These are phyloP conservation scores for Cuniculus paca DNA, from an alignment of 2,797 vertebrate species.

Conservation along the genomic window DNA sequence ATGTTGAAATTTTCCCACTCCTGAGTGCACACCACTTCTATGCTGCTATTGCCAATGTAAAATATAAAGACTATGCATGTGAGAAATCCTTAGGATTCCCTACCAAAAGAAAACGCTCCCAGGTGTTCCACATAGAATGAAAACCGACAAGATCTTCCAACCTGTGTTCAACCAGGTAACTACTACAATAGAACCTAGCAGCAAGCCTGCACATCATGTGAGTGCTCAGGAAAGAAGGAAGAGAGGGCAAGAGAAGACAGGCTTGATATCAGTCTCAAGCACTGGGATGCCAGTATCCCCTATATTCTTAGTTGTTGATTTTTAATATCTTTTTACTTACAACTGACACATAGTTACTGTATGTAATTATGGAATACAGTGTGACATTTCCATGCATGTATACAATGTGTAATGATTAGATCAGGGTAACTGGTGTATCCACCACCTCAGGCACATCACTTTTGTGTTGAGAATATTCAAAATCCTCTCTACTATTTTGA, in stretches of 20 bases:
- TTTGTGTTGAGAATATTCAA: neutral
- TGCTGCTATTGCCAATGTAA: neutral
- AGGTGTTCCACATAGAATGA: neutral
- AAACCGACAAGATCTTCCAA: neutral
- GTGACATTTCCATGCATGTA: neutral
- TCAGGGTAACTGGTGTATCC: neutral
- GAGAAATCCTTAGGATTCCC: neutral
- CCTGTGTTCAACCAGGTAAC: neutral
- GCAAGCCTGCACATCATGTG: rapidly evolving
- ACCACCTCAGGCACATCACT: neutral
- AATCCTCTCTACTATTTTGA: neutral
- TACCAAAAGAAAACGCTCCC: neutral
- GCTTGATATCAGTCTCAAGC: neutral
- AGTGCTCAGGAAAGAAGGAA: neutral
- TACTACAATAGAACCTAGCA: neutral
- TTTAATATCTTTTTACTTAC: neutral
- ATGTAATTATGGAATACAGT: neutral
- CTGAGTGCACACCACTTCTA: neutral
- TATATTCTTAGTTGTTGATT: neutral
- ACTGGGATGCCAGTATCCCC: neutral
- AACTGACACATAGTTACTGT: neutral
- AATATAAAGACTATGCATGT: neutral
- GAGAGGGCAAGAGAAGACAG: neutral
- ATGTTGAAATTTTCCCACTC: neutral
- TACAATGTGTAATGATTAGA: neutral